Conservation (phyloP, 2,113 vertebrate genomes). For the Entelurus aequoreus region DNA sequence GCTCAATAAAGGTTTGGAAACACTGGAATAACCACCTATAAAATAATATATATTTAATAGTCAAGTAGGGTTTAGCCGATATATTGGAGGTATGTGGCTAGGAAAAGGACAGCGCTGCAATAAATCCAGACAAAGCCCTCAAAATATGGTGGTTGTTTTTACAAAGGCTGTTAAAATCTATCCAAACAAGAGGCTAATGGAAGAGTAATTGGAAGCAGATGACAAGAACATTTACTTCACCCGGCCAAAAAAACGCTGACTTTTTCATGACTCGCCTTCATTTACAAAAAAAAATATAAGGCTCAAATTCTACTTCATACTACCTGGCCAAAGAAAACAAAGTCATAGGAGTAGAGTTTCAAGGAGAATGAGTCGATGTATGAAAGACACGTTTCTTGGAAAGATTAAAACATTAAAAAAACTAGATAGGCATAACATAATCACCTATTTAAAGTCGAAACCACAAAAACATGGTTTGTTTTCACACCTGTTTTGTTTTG, state of each 20-base stretch:
- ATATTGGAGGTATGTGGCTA: constrained; percentile 4
- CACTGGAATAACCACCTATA: too few species aligned
- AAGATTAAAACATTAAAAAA: constrained; percentile 25
- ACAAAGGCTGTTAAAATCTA: constrained; percentile 26
- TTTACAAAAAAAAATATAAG: constrained; percentile 40
- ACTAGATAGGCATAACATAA: constrained; percentile 1
- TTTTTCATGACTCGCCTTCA: constrained; percentile 44
- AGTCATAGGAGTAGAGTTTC: constrained; percentile 27
- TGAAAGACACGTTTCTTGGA: constrained; percentile 19
- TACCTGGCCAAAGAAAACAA: constrained; percentile 53
- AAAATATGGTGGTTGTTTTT: constrained; percentile 27
- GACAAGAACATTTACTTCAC: constrained; percentile 37
- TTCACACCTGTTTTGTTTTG: neutral
- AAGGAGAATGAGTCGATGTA: constrained; percentile 22
- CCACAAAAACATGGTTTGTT: neutral
- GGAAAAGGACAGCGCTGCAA: constrained; percentile 13
- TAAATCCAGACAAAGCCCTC: constrained; percentile 13
- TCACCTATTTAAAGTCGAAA: neutral
- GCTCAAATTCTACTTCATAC: constrained; percentile 35
- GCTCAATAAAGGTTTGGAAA: too few species aligned
- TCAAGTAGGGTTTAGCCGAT: neutral
- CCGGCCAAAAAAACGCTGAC: constrained; percentile 41
- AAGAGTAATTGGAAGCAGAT: constrained; percentile 26
- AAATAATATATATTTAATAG: too few species aligned
- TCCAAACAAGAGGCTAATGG: constrained; percentile 27